These are phyloP conservation scores for Chloroclystis v-ata DNA, from an alignment of 2,888 invertebrate species.

Conservation along the genomic window DNA sequence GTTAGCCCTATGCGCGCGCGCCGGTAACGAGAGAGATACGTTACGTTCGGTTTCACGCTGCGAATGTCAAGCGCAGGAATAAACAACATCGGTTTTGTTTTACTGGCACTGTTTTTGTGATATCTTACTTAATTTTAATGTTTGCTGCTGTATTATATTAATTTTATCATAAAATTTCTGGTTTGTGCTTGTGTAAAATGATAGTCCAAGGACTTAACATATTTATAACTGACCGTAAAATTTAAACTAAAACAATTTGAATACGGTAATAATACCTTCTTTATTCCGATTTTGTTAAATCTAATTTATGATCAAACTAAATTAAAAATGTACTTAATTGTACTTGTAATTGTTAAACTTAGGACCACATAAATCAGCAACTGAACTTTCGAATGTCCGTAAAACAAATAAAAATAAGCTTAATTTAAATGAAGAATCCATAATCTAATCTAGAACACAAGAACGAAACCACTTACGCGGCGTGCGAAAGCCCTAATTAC, in stretches of 20 bases:
- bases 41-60: slow-evolving; percentile 65
- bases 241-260: too few species aligned
- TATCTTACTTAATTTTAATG: slow-evolving; percentile 32
- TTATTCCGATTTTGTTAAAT: too few species aligned
- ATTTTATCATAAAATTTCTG: too few species aligned
- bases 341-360: background rate
- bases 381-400: slow-evolving; percentile 12
- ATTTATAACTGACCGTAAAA: too few species aligned
- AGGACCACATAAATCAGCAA: background rate
- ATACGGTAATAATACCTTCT: too few species aligned
- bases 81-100: slow-evolving; percentile 42
- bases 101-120: slow-evolving; percentile 37
- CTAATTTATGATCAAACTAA: too few species aligned
- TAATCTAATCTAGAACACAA: slow-evolving; percentile 68
- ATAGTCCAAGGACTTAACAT: too few species aligned
- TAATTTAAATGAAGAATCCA: slow-evolving; percentile 37
- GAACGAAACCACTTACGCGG: slow-evolving; percentile 64
- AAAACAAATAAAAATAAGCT: slow-evolving; percentile 28
- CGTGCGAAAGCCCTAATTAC: slow-evolving; percentile 54
- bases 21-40: slow-evolving; percentile 57
- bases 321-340: too few species aligned
- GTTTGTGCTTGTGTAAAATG: too few species aligned
- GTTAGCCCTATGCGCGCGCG: slow-evolving; percentile 16
- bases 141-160: background rate
- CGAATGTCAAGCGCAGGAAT: slow-evolving; percentile 39